Evolutionary conservation across 2,888 invertebrate species (phyloP), one percentile per base, ranked within the genome.

Genomic region (Liodrosophila aerea): DNA sequence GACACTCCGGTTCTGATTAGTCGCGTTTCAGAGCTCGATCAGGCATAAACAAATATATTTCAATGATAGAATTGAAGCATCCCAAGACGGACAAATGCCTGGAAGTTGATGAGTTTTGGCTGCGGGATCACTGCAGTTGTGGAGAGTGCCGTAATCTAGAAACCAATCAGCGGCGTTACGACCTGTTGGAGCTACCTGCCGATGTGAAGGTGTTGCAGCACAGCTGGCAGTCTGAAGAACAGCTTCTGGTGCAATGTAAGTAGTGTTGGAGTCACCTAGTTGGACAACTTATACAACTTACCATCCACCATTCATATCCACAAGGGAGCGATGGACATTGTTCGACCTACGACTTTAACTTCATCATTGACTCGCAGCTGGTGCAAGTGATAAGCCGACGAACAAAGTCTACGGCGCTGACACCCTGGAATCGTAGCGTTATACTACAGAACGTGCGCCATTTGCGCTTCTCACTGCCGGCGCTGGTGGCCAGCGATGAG

Each of bases 91-190:
- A 75, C 4, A 73, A 76, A 53, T 43, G 52, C 1, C 29, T 89
- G 0, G 70, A 77, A 41, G 53, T 89, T 1, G 60, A 86, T 44
- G 51, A 84, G 45, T 86, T 82, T 70, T 90, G 90, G 89, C 70
- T 89, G n/a, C 84, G 91, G 1, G 90, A 91, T 72, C 90, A 91
- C 64, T 91, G 91, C 53, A 86, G 93, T 58, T 94, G 94, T 83
- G 54, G 85, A 0, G 77, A 87, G 27, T 95, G 94, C 73, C 93
- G 93, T 80, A 92, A 93, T 75, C 77, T 87, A 0, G 88, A 88
- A 22, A 93, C 93, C 0, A 91, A 91, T 62, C 94, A 94, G 87
- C 91, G 93, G 72, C 92, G 91, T 47, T 88, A 90, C 27, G 92
- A 93, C 86, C 88, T 93, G 40, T 72, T 93, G 34, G 91, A 92